phyloP scores from a whole-genome alignment of 2,888 invertebrate species.

The Drosophila tripunctata region DNA sequence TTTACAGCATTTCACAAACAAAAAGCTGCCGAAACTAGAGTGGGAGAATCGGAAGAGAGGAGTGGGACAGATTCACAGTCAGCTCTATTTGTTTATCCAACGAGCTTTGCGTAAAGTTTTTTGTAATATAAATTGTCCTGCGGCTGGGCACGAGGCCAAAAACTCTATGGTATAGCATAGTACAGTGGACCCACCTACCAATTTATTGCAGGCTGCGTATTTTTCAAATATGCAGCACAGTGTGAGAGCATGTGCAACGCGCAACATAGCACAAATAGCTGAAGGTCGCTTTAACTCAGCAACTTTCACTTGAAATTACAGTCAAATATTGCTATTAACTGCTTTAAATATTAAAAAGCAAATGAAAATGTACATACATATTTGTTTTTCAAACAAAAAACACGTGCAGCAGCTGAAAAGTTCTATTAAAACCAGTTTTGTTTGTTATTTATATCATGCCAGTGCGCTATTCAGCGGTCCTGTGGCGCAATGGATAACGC shows the following conservation, averaged over 20 bases:
- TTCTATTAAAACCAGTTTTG: not conserved
- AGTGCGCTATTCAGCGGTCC: slow-evolving; percentile 53
- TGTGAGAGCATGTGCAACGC: slow-evolving; percentile 4
- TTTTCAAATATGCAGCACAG: slow-evolving; percentile 28
- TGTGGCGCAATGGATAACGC: slow-evolving; percentile 84
- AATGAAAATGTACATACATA: too few relatives aligned
- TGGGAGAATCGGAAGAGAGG: slow-evolving; percentile 15
- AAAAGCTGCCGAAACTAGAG: slow-evolving; percentile 7
- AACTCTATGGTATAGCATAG: slow-evolving; percentile 18
- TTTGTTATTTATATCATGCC: slow-evolving; percentile 1
- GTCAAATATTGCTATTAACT: not conserved
- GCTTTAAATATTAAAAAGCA: slow-evolving; percentile 5
- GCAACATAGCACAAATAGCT: slow-evolving; percentile 31
- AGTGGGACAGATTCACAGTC: not conserved
- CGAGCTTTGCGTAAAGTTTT: slow-evolving; percentile 65
- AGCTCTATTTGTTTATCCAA: slow-evolving; percentile 53
- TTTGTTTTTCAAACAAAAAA: not conserved
- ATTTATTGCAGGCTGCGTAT: slow-evolving; percentile 36
- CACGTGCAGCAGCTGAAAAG: not conserved
- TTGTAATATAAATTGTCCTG: slow-evolving; percentile 75
- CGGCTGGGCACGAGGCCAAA: slow-evolving; percentile 65
- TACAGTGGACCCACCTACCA: too few relatives aligned
- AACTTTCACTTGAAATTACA: slow-evolving; percentile 30
- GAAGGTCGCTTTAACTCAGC: slow-evolving; percentile 34
- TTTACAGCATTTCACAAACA: slow-evolving; percentile 62